Evolutionary conservation across 2,797 vertebrate genomes (phyloP).

Genomic region (Hippocampus kuda): DNA sequence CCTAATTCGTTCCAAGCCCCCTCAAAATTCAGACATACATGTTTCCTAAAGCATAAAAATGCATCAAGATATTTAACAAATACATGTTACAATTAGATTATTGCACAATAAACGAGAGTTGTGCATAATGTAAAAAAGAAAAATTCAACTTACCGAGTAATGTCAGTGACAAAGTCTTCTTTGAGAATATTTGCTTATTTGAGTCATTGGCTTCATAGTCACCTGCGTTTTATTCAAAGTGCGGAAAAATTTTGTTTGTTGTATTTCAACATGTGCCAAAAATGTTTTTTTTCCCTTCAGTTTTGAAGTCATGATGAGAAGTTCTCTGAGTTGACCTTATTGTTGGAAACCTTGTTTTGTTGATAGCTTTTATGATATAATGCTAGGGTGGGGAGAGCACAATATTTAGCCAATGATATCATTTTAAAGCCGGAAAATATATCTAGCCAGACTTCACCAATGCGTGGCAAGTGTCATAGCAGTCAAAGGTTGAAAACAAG

Average conservation of each 20-base stretch:
- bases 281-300: not conserved
- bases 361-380: not conserved
- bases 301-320: not conserved
- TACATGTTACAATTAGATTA: no score
- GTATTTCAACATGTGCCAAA: no score
- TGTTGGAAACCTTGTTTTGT: not conserved
- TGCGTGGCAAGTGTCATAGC: not conserved
- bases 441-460: not conserved
- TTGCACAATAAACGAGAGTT: no score
- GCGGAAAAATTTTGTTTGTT: no score
- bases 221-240: no score
- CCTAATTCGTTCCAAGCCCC: no score
- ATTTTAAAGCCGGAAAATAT: not conserved
- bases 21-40: no score
- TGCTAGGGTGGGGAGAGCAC: not conserved
- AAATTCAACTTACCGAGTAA: not conserved
- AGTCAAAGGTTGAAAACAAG: not conserved
- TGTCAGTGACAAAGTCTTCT: not conserved
- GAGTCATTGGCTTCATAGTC: not conserved
- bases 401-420: no score
- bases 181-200: not conserved
- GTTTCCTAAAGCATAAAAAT: no score
- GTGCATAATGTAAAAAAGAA: no score
- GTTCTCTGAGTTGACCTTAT: not conserved
- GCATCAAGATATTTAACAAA: no score